Evolutionary conservation across 1,140 invertebrate genomes (phyloP).

Genomic region (Drosophila cardini): DNA sequence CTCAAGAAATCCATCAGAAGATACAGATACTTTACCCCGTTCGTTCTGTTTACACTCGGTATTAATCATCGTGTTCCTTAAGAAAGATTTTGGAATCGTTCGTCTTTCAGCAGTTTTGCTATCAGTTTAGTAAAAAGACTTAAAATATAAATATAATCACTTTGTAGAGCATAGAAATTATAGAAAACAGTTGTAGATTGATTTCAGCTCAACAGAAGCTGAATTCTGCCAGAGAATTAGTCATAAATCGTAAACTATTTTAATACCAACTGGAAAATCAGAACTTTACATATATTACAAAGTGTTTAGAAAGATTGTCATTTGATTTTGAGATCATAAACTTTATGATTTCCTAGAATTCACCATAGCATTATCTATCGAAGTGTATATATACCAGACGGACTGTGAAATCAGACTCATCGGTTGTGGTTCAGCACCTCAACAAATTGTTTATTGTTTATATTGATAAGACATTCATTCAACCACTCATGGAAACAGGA

Average conservation of each 20-base stretch:
- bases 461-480: not conserved
- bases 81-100: not conserved
- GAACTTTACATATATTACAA: not conserved
- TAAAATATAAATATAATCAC: not conserved
- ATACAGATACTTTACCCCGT: not conserved
- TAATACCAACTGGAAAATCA: not conserved
- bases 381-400: not conserved
- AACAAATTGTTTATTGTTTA: not conserved
- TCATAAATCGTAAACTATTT: not conserved
- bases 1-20: constrained; percentile 2
- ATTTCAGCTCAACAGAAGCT: not conserved
- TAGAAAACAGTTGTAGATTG: not conserved
- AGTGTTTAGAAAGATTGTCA: not conserved
- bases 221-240: not conserved
- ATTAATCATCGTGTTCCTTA: not conserved
- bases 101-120: not conserved
- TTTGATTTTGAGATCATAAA: not conserved
- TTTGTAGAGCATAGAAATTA: not conserved
- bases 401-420: not conserved
- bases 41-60: not conserved
- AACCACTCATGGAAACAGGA: not conserved
- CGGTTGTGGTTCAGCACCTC: not conserved
- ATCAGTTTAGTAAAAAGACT: not conserved
- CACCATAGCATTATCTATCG: not conserved
- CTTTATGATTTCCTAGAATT: not conserved